Base-by-base conservation (phyloP, 2,888 invertebrate genomes). In the Pandemis heparana region DNA sequence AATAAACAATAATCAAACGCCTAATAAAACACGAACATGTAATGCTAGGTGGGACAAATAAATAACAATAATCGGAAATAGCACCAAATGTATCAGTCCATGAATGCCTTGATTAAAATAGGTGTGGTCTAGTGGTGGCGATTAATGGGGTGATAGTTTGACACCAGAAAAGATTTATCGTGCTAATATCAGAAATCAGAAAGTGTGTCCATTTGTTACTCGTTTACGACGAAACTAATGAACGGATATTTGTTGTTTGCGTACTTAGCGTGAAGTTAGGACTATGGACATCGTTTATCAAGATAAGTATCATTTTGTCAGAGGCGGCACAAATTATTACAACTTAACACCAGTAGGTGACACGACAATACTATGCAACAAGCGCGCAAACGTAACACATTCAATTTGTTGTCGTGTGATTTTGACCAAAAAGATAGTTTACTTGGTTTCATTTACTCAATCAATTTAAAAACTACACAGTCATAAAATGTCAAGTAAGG, bases 141-240 rank as follows among this genome's bases (percentile, higher is more conserved):
- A 56, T 56, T 56, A 56, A 56, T 56, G 56, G 56, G 56, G 56
- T 56, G 56, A 56, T 56, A 56, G 56, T 23, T 53, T 56, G 56
- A 23, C 56, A 56, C 23, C 23, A 56, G 23, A 56, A 18, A 56
- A 56, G 56, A 56, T 56, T 56, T 56, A 56, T 56, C n/a, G 56
- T 56, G 10, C 39, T 60, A 38, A 60, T 60, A 60, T 39, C n/a
- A 60, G 60, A 60, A 39, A 60, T 39, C 39, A 60, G 60, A 60
- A 39, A 60, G 38, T 60, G 60, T 14, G 60, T 38, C 39, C 39
- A 23, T 60, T 60, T 60, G 38, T 38, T 39, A 32, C 16, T 39
- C 60, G 18, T 60, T 60, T 39, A 38, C 14, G 60, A 38, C 38
- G 4, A 38, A 60, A 60, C 60, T 32, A 60, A 23, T 60, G 60